These are phyloP conservation scores for Dynastes hyllus DNA, from an alignment of 2,888 invertebrate genomes.

Conservation along the genomic window DNA sequence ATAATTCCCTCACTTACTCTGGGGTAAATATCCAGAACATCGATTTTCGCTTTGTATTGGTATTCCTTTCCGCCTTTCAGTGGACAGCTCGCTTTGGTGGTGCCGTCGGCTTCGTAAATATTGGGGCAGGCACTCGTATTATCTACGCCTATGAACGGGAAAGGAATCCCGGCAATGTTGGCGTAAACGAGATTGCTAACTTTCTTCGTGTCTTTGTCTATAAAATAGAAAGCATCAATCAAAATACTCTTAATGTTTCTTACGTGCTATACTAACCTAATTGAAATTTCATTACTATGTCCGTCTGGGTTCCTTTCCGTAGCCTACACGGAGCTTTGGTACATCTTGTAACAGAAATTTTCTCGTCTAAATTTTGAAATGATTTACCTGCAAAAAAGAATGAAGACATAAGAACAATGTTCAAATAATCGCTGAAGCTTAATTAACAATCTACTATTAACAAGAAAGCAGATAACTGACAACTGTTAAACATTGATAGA, in stretches of 20 bases:
- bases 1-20: conserved; percentile 67
- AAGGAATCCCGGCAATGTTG: conserved; percentile 75
- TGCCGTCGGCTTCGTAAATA: conserved; percentile 75
- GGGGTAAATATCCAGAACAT: conserved; percentile 74
- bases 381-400: conserved; percentile 71
- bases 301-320: conserved; percentile 75
- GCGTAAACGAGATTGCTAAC: conserved; percentile 79
- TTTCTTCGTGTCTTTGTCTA: conserved; percentile 73
- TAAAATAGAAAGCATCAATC: conserved; percentile 60
- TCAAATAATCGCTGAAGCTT: too few species aligned
- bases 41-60: conserved; percentile 79
- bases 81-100: conserved; percentile 78
- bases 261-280: conserved; percentile 72
- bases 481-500: too few species aligned
- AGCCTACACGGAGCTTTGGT: conserved; percentile 78
- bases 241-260: neutral
- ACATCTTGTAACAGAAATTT: conserved; percentile 77
- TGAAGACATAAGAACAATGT: neutral
- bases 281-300: conserved; percentile 75
- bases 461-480: too few species aligned
- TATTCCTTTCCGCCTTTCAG: conserved; percentile 80
- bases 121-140: conserved; percentile 80
- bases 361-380: conserved; percentile 68
- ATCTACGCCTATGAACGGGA: conserved; percentile 87
- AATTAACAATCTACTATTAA: too few species aligned